phyloP scores from a whole-genome alignment of 37 sponge, comb jelly and placozoan species.

The Beroe forskalii region DNA sequence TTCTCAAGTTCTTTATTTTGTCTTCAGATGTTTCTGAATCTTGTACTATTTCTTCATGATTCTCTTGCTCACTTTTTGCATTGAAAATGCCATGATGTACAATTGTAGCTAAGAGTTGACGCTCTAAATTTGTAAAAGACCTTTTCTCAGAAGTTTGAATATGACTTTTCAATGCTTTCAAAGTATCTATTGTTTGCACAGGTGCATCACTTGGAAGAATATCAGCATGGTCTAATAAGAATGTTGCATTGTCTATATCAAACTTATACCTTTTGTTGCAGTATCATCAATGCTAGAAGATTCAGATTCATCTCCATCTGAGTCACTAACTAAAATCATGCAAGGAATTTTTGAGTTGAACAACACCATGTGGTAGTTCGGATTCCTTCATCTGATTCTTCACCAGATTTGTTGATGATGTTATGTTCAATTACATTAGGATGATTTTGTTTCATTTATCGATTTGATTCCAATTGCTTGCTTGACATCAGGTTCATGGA shows the following conservation, averaged over 20 bases:
- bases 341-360: neutral
- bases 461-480: neutral
- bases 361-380: neutral
- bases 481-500: neutral
- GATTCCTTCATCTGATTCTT: neutral
- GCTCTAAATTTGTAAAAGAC: conserved; percentile 26
- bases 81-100: conserved; percentile 63
- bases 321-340: neutral
- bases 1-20: neutral
- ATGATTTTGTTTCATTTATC: neutral
- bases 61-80: neutral
- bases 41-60: neutral
- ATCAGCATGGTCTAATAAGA: neutral
- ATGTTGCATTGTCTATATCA: neutral
- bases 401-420: neutral
- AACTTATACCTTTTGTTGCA: neutral
- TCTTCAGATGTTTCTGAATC: too few species aligned
- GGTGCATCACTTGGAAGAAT: conserved; percentile 33
- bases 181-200: conserved; percentile 14
- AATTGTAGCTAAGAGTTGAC: conserved; percentile 12
- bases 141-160: conserved; percentile 26
- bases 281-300: neutral
- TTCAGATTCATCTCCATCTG: conserved; percentile 26
- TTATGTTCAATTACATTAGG: neutral
- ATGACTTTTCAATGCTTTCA: conserved; percentile 30